Percentiles rank a stretch among this genome's conserved stretches.
These are phyloP conservation scores for Herpetotheres cachinnans DNA, from an alignment of 2,113 vertebrate species.

Conservation along the genomic window DNA sequence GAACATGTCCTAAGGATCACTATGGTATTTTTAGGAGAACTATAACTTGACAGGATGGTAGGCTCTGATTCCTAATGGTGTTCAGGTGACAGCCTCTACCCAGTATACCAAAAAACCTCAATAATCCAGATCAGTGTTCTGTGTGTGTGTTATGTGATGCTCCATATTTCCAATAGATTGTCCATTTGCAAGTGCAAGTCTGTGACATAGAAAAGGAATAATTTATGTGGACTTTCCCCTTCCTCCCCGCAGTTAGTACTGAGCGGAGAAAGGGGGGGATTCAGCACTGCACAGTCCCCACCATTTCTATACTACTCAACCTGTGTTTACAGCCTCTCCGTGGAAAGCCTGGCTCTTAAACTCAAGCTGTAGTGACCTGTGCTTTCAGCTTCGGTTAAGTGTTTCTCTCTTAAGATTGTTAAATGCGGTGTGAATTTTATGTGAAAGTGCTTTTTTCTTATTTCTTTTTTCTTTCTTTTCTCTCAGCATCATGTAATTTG, in stretches of 20 bases:
- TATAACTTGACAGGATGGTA: background rate
- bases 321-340: background rate
- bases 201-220: background rate
- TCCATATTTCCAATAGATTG: background rate
- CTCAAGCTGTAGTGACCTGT: background rate
- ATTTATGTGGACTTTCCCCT: background rate
- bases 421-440: slow-evolving; percentile 10
- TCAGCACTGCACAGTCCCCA: background rate
- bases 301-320: background rate
- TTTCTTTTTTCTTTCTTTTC: background rate
- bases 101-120: background rate
- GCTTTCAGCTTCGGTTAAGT: background rate
- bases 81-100: background rate
- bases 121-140: background rate
- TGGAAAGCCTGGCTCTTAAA: background rate
- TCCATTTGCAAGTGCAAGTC: background rate
- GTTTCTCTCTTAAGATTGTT: slow-evolving; percentile 42
- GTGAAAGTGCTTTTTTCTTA: slow-evolving; percentile 4
- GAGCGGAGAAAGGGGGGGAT: background rate
- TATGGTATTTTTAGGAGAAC: background rate
- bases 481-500: background rate
- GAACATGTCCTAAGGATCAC: background rate
- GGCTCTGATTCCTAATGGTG: background rate
- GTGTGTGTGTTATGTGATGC: background rate
- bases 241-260: background rate